Percentiles rank a stretch among this genome's conserved stretches.
phyloP scores from a whole-genome alignment of 2,797 vertebrate species.

The Hylomyscus alleni region DNA sequence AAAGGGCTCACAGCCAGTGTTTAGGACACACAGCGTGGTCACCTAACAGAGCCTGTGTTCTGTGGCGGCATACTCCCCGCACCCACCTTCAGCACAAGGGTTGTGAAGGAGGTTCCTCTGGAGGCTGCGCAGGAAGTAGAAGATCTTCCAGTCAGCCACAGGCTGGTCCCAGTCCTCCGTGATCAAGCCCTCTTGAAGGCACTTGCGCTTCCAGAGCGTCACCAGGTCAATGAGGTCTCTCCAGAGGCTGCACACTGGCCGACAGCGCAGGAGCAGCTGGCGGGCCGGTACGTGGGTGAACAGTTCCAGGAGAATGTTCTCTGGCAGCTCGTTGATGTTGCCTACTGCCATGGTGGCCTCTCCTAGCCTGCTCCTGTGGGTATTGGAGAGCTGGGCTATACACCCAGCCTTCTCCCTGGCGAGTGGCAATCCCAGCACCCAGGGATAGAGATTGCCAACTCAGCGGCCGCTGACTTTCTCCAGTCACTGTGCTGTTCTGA shows the following conservation, averaged over 20 bases:
- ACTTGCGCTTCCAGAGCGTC: constrained; percentile 94
- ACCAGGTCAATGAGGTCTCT: constrained; percentile 91
- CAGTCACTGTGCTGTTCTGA: background rate
- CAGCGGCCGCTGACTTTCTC: background rate
- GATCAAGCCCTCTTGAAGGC: constrained; percentile 90
- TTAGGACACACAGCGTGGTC: background rate
- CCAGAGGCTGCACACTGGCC: constrained; percentile 93
- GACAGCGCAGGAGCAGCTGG: constrained; percentile 90
- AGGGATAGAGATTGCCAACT: background rate
- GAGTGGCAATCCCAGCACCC: background rate
- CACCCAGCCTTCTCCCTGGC: background rate
- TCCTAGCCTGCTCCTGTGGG: constrained; percentile 5
- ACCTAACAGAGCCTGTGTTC: background rate
- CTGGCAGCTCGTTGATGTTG: constrained; percentile 87
- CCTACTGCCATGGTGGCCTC: constrained; percentile 72
- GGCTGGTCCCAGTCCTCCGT: constrained; percentile 70
- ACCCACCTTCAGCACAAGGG: constrained; percentile 91
- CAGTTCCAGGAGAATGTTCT: constrained; percentile 93
- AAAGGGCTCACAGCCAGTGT: background rate
- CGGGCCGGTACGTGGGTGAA: constrained; percentile 90
- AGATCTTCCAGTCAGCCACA: constrained; percentile 90
- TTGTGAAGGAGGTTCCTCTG: constrained; percentile 94
- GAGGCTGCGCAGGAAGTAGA: constrained; percentile 91
- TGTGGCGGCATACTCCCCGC: background rate
- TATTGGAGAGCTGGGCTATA: background rate